These are phyloP conservation scores for Phalloptychus januarius DNA, from an alignment of 2,797 vertebrate species.

Conservation along the genomic window DNA sequence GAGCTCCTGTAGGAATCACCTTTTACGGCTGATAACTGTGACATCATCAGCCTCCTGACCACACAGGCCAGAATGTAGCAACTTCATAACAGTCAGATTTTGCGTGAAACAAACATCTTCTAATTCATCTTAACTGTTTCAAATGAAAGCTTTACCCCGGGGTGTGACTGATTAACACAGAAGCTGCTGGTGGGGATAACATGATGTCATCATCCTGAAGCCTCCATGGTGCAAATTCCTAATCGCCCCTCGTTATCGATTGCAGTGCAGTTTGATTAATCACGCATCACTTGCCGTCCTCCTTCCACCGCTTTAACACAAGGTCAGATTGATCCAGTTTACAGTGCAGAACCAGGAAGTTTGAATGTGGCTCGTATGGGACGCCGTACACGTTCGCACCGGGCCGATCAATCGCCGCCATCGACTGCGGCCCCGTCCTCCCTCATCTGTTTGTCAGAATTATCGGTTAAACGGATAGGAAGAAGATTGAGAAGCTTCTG, in stretches of 20 bases:
- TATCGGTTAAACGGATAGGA: constrained; percentile 31
- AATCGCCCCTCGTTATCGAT: constrained; percentile 56
- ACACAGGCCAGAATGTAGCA: neutral
- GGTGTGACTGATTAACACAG: constrained; percentile 8
- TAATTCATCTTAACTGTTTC: neutral
- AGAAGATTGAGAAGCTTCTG: constrained; percentile 27
- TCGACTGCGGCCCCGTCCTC: constrained; percentile 41
- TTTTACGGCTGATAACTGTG: neutral
- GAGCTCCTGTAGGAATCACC: neutral
- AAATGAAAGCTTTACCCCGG: neutral
- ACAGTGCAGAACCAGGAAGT: constrained; percentile 50
- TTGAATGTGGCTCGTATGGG: constrained; percentile 42
- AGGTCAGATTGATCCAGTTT: constrained; percentile 62
- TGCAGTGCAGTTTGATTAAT: constrained; percentile 58
- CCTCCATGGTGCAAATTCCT: constrained; percentile 28
- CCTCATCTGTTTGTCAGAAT: constrained; percentile 45
- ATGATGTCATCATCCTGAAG: constrained; percentile 8
- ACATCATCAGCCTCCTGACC: neutral
- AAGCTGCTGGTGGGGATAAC: constrained; percentile 4
- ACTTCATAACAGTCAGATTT: neutral
- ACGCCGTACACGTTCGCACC: constrained; percentile 54
- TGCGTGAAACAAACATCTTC: neutral
- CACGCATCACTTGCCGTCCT: constrained; percentile 30
- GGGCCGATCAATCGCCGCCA: constrained; percentile 43
- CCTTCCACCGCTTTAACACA: constrained; percentile 42